Base-by-base conservation (phyloP, 92 coral and sea anemone species). In the Desmophyllum pertusum region DNA sequence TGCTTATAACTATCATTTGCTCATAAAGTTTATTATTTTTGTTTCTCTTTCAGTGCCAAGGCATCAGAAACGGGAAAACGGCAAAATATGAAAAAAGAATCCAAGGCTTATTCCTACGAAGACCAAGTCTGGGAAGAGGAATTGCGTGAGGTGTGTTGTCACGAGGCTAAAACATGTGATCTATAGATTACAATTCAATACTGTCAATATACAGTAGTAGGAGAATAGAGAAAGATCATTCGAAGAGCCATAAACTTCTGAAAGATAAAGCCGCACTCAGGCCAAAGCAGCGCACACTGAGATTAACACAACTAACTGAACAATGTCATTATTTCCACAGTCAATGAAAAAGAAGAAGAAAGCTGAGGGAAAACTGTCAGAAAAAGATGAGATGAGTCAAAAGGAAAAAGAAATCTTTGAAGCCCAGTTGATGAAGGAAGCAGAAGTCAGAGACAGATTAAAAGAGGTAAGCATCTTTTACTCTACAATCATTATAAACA, bases 81-180 rank as follows among this genome's bases (percentile, higher is more conserved):
- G 14, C 93, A 92, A 52, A 96, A 96, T 63, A 73, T 96, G 88
- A 96, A 96, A 70, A 92, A 86, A 85, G 99, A 96, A 78, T 96
- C 99, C 15, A 96, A 92, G 75, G 95, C 93, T 2, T 96, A 96
- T 63, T 92, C 98, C 11, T 94, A 88, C 37, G 99, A 96, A 78
- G 99, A 96, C 33, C 99, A 96, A 88, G 87, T 92, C 83, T 89
- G 91, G 89, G 98, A 93, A 63, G 69, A 86, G 77, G 96, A 96
- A 73, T 77, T 86, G 33, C 93, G 90, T 62, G 93, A 96, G 96
- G 99, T 96, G 55, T 37, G 83, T 50, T 31, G 19, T 18, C 42
- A 7, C 8, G 29, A 3, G 11, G 10, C 21, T 63, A 21, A 10
- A 15, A 66, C 1, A 5, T 3, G n/a, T 25, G 18, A 53, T 53